Base-by-base conservation (phyloP, 1,140 invertebrate genomes). In the Paramacrobiotus metropolitanus region DNA sequence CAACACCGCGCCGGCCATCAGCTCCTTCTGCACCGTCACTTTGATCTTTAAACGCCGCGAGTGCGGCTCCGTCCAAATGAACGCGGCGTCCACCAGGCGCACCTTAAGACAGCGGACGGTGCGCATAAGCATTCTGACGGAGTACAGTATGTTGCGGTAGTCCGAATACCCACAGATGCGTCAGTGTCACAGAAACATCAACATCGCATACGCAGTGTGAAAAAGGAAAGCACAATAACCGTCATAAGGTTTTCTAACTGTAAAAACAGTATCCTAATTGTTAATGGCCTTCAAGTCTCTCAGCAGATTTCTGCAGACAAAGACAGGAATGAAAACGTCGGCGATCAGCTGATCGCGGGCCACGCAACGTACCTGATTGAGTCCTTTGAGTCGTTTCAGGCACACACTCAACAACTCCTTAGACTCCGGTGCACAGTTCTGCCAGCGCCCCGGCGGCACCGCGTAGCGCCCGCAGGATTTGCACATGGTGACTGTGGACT, bases 21-120 rank as follows among this genome's bases (percentile, higher is more conserved):
- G 86, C 79, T 98, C 91, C 64, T 86, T 90, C 71, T 97, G 90
- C n/a, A 99, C 83, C 2, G 87, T 93, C 59, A 99, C 70, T 76
- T 97, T 96, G 0, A 96, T 83, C 77, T 97, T 98, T 29, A 98
- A 82, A 63, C 94, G 79, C 74, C 91, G 93, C 0, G 93, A 98
- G 78, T 99, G 94, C 62, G 94, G 91, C 70, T 99, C 95, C 31
- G 94, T 99, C 93, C 94, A 99, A 2, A 95, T 79, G 77, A 99
- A 99, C 2, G 83, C 82, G 60, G 95, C 94, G 80, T 98, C 92
- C 45, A 95, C 78, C 2, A 98, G 74, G 31, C 76, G 68, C 9
- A 79, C 74, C 70, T 79, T 67, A 9, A 67, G 65, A 61, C 44
- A n/a, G 64, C 59, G 62, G 29, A 30, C 29, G 59, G 44, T 40